Base-by-base conservation (phyloP, 2,888 invertebrate species). In the Rutpela maculata region DNA sequence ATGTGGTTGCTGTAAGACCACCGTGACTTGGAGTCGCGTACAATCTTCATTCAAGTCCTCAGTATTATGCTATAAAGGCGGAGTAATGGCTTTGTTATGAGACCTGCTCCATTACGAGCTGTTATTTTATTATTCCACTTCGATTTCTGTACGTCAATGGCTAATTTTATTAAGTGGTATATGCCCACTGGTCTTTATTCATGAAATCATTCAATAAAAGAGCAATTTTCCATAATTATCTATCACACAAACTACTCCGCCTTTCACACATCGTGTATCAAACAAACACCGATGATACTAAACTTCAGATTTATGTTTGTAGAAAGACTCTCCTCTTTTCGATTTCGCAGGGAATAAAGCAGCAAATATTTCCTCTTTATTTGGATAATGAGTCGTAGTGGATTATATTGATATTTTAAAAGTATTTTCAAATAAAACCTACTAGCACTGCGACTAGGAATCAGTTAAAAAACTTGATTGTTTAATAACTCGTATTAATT, bases 21-120 rank as follows among this genome's bases (percentile, higher is more conserved):
- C 82, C 84, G 83, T 84, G 85, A 82, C 82, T 82, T 80, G 70
- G 82, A 84, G 82, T 85, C 84, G 83, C 79, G 71, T 82, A 85
- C 85, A 85, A 86, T 87, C 86, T 84, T 85, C 84, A 85, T 85
- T 85, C 85, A 83, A 84, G 83, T 88, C 85, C 83, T 85, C 81
- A 85, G 82, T 83, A 85, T 86, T 86, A 85, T 86, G 87, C 87
- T 82, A 87, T 87, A 88, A 87, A 87, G 88, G 88, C 88, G 88
- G 88, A 84, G 87, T 88, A 88, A 88, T 88, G 84, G 87, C 86
- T 85, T 85, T 87, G 86, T 87, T 86, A 87, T 86, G 86, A 86
- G 88, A 87, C 88, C 86, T 87, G 85, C 83, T 86, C 85, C 85
- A 86, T 86, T 85, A 85, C 84, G 80, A 78, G 78, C 78, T 78